Evolutionary conservation across 2,888 invertebrate species (phyloP), one percentile per base, ranked within the genome.

Genomic region (Euclidia mi): DNA sequence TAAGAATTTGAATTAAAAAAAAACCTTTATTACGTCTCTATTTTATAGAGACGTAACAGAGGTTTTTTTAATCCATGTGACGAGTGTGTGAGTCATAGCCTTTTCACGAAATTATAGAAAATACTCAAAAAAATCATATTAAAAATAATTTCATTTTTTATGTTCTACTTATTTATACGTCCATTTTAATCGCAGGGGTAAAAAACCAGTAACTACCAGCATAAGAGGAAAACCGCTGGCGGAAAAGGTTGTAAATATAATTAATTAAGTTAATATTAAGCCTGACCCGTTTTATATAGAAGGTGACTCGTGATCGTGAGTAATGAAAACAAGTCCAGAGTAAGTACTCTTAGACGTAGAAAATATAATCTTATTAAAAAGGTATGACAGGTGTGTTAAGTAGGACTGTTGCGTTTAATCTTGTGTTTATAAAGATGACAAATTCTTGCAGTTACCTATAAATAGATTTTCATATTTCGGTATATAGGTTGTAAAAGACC

Each of bases 231-330:
- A 34, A 41, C 42, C 2, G n/a, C 15, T 15, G 35, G 3, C 50
- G 44, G 40, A 52, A 68, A 50, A 50, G 49, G 56, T 56, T 56
- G 46, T 41, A 38, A 55, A 56, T 45, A 38, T 44, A 65, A 69
- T 65, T 59, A 65, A 63, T 65, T 56, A 47, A 29, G 48, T 52
- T 52, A 52, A 55, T 49, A 41, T 38, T 38, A 48, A 31, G 37
- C 58, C 37, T 40, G 40, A 15, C 11, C 0, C 11, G 37, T 49
- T 71, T 37, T 51, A 57, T 66, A 68, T 55, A 44, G 25, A 45
- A 50, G 50, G 42, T 45, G 37, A 64, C 55, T 60, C 29, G 52
- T 29, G 34, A 48, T 60, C 29, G 52, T 29, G 34, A 48, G n/a
- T 49, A 40, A 60, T 63, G 35, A 40, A 64, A 57, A 65, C 14